These are phyloP conservation scores for Dreissena polymorpha DNA, from an alignment of 1,140 invertebrate species.

Conservation along the genomic window DNA sequence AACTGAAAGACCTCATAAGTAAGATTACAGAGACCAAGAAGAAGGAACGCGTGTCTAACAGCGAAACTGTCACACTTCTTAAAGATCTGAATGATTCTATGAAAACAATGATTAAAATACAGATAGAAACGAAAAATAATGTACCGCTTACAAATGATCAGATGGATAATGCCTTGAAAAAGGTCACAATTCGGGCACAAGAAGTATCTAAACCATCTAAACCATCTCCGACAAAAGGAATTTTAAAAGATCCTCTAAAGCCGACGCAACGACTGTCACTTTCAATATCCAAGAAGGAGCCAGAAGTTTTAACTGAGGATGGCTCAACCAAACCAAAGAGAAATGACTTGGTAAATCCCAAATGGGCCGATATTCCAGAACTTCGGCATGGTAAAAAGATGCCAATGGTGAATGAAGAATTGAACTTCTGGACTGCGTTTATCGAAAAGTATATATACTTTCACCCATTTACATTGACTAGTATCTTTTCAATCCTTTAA, in stretches of 20 bases:
- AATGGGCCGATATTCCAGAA: slow-evolving; percentile 59
- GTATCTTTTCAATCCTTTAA: too few relatives aligned
- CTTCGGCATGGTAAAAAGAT: slow-evolving; percentile 59
- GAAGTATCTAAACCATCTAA: too few relatives aligned
- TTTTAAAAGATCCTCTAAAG: background rate
- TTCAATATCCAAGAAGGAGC: background rate
- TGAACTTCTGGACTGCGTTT: slow-evolving; percentile 61
- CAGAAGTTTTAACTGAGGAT: background rate
- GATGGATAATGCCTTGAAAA: too few relatives aligned
- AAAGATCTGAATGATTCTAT: slow-evolving; percentile 66
- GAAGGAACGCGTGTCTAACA: slow-evolving; percentile 28
- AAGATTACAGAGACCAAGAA: slow-evolving; percentile 59
- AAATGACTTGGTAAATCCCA: slow-evolving; percentile 64
- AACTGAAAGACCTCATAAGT: slow-evolving; percentile 88
- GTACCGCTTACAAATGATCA: background rate
- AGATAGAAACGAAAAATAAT: background rate
- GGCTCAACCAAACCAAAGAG: slow-evolving; percentile 5
- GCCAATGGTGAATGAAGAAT: slow-evolving; percentile 57
- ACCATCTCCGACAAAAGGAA: background rate
- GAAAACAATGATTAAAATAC: background rate
- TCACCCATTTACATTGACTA: too few relatives aligned
- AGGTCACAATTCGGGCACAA: too few relatives aligned
- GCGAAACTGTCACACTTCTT: slow-evolving; percentile 60
- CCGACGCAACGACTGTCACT: background rate
- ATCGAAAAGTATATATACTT: slow-evolving; percentile 58